Base-by-base conservation (phyloP, 1,140 invertebrate genomes). In the Drosophila lacteicornis region DNA sequence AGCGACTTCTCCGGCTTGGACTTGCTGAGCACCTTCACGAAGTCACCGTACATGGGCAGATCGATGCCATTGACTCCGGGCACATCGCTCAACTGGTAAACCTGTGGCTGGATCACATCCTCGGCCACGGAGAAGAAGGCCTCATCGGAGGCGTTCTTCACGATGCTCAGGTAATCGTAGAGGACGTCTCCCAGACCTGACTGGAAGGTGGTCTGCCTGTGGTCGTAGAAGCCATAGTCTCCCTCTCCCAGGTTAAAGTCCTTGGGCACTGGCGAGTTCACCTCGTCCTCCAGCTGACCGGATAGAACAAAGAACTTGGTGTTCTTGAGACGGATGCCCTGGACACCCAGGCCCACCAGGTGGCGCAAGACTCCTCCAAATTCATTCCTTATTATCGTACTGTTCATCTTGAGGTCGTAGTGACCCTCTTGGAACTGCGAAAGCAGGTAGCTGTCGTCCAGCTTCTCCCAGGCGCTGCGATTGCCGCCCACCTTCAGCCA, bases 251-350 rank as follows among this genome's bases (percentile, higher is more conserved):
- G 65, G 74, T 88, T 49, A 0, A 47, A 33, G 43, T 74, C 68
- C 27, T 59, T 82, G 70, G 80, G 12, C 61, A 75, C 70, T 2
- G 55, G 56, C 2, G 91, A 77, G 1, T 76, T 74, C 0, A 60
- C 69, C 82, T 96, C 95, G 66, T 95, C 92, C 3, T 74, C 62
- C 9, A 79, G 78, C 1, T 92, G 82, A 0, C 91, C 74, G 91
- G 96, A 94, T 63, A 96, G 94, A 1, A 96, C 91, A 55, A 97
- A 93, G 82, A 95, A 94, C 19, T 94, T 94, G 0, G 94, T 95
- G 56, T 95, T 94, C n/a, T 93, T 94, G 19, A 98, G 88, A 79
- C 96, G 94, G 81, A 98, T 96, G 15, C 97, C 97, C 73, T 93
- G 94, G 1, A 97, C 95, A 8, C 97, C 97, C 30, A 95, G 93